These are phyloP conservation scores for Microcaecilia unicolor DNA, from an alignment of 2,797 vertebrate genomes.

Conservation along the genomic window DNA sequence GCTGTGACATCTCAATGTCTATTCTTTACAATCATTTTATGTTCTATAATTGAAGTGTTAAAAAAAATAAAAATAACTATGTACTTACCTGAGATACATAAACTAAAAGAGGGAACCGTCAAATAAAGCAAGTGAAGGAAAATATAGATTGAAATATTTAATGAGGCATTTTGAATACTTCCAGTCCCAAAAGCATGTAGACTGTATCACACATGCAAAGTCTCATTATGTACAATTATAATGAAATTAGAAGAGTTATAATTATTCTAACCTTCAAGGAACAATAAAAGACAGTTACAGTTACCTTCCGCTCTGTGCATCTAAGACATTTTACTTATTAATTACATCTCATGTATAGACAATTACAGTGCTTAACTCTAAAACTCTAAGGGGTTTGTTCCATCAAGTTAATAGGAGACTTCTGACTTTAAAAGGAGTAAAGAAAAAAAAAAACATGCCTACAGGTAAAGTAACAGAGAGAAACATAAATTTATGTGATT, in stretches of 20 bases:
- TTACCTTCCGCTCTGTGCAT: conserved; percentile 50
- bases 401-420: conserved; percentile 18
- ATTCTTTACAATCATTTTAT: conserved; percentile 60
- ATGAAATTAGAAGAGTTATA: conserved; percentile 67
- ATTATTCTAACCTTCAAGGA: conserved; percentile 76
- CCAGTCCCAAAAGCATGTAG: conserved; percentile 69
- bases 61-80: conserved; percentile 42
- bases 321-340: conserved; percentile 52
- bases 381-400: conserved; percentile 31
- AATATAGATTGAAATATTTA: conserved; percentile 74
- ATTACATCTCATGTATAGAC: conserved; percentile 51
- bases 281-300: conserved; percentile 54
- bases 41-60: conserved; percentile 47
- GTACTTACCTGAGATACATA: conserved; percentile 31
- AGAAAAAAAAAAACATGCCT: too few relatives aligned
- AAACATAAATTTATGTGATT: too few relatives aligned
- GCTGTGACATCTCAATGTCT: conserved; percentile 80
- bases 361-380: conserved; percentile 37
- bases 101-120: too few relatives aligned
- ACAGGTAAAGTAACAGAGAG: too few relatives aligned
- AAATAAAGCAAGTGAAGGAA: conserved; percentile 35
- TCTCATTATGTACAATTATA: conserved; percentile 80
- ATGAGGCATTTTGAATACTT: conserved; percentile 62
- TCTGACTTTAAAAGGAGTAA: too few relatives aligned
- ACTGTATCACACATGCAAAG: conserved; percentile 62